phyloP scores from a whole-genome alignment of 2,113 vertebrate species.

The Sphyrna mokarran region DNA sequence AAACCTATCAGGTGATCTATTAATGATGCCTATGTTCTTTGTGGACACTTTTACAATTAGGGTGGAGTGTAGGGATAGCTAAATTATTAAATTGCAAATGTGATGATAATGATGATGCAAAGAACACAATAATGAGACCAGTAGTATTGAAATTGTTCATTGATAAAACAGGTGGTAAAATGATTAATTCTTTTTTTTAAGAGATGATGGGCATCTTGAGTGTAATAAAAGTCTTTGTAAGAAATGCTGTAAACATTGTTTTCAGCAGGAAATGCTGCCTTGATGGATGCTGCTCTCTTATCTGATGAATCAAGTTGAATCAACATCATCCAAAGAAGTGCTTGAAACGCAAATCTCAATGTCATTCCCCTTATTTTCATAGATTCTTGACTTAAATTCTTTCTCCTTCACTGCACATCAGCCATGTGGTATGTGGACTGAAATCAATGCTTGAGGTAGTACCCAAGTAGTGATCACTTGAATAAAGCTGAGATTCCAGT shows the following conservation, averaged over 20 bases:
- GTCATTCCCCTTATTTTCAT: background rate
- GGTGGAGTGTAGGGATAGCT: background rate
- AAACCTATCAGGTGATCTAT: too few relatives aligned
- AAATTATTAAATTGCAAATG: too few relatives aligned
- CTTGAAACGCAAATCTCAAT: background rate
- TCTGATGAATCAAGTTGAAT: background rate
- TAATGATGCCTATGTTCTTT: too few relatives aligned
- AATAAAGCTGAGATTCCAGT: background rate
- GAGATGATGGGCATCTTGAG: background rate
- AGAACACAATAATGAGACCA: background rate
- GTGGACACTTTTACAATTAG: background rate
- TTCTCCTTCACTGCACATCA: background rate
- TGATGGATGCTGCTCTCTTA: background rate
- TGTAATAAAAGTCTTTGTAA: background rate
- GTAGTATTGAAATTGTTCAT: background rate
- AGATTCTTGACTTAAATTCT: background rate
- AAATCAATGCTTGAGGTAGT: background rate
- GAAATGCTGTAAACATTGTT: background rate
- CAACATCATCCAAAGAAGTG: background rate
- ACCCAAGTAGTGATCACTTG: background rate
- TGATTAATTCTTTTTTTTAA: background rate
- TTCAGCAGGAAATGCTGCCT: constrained; percentile 1
- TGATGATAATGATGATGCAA: background rate
- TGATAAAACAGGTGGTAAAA: background rate
- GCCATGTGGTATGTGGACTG: background rate